Evolutionary conservation across 2,888 invertebrate species (phyloP).

Genomic region (Petrolisthes cinctipes): DNA sequence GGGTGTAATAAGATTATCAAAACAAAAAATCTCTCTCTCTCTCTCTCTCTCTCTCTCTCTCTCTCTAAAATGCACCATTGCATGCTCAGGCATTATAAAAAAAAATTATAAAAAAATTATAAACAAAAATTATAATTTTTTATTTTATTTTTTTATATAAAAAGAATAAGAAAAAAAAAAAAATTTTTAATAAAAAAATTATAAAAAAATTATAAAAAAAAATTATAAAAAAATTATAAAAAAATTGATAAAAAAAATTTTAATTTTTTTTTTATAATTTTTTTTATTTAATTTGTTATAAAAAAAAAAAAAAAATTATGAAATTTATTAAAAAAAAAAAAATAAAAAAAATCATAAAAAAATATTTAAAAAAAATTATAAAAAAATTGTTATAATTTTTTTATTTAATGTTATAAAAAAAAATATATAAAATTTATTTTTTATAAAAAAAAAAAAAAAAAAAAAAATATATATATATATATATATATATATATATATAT

Average conservation of each 20-base stretch:
- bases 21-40: no score
- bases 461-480: constrained; percentile 31
- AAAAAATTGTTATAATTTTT: neutral
- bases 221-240: no score
- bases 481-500: constrained; percentile 31
- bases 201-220: no score
- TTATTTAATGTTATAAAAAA: no score
- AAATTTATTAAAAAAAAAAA: neutral
- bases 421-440: neutral
- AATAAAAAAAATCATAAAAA: no score
- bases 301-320: neutral
- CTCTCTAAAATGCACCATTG: no score
- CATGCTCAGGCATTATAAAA: no score
- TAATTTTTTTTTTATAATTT: no score
- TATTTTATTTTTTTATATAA: neutral
- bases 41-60: no score
- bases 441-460: neutral
- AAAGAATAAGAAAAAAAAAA: neutral
- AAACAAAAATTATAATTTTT: neutral
- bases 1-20: no score
- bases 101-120: constrained; percentile 18
- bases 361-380: neutral
- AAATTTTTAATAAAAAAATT: neutral
- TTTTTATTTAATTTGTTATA: no score
- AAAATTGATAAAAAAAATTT: no score